Conservation (phyloP, 2,113 vertebrate genomes). For the Catharus minimus region DNA sequence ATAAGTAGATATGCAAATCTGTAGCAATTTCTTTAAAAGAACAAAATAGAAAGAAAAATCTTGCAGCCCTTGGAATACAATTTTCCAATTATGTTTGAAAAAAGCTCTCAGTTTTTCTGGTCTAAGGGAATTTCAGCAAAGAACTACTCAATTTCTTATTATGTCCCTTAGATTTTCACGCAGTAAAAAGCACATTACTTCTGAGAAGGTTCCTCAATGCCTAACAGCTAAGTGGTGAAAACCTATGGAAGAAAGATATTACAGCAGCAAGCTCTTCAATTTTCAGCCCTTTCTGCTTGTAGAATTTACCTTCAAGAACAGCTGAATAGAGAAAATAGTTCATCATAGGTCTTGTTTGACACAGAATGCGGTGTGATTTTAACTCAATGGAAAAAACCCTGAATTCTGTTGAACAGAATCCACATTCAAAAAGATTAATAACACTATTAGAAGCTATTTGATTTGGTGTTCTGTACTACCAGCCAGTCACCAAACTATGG, state of each 20-base stretch:
- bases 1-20: background rate
- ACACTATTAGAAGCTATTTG: background rate
- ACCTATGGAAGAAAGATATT: background rate
- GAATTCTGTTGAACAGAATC: background rate
- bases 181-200: background rate
- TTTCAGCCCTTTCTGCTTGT: background rate
- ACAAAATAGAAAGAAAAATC: background rate
- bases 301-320: background rate
- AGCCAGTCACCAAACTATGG: background rate
- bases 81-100: background rate
- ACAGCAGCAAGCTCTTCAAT: background rate
- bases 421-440: background rate
- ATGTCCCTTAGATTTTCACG: background rate
- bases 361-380: background rate
- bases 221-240: background rate
- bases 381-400: background rate
- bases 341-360: background rate
- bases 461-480: background rate
- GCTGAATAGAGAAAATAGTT: background rate
- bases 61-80: background rate
- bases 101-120: background rate
- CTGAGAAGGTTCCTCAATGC: background rate
- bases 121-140: slow-evolving; percentile 8
- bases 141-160: background rate
- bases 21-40: background rate